Base-by-base conservation (phyloP, 2,113 vertebrate species). In the Dipodomys merriami region DNA sequence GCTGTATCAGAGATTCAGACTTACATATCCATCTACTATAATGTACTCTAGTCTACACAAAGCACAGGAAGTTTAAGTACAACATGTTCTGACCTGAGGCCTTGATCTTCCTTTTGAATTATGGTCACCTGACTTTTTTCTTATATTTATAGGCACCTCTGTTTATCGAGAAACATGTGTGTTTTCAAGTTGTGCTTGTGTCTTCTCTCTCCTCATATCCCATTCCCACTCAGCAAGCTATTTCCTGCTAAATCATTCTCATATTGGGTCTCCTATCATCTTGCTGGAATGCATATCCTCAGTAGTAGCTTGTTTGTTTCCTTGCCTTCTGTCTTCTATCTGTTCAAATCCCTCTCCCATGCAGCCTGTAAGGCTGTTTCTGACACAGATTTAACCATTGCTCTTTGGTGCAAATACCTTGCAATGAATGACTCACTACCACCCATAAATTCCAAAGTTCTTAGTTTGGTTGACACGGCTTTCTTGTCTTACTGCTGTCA, bases 371-470 rank as follows among this genome's bases (percentile, higher is more conserved):
- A 77, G 78, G 25, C 9, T 62, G 27, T 82, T 94, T 69, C 78
- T 90, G 73, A 86, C 39, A 20, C 8, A 67, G 73, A 91, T 46
- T 90, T 84, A 93, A 60, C 60, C 44, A 62, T 39, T 93, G 25
- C 29, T 79, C 11, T 77, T 35, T 5, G n/a, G 49, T 46, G 57
- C 71, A 95, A 92, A 93, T 83, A 53, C 49, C n/a, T 68, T 84
- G 68, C 33, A 39, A 10, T 83, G 94, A 96, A 12, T 83, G 94
- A 96, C 83, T 92, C 95, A 95, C 29, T 16, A 33, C 76, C 65
- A 95, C 57, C 27, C 79, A 46, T 27, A 78, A 81, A 91, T 95
- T 82, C 77, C 68, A 69, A 95, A 12, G 53, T 93, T 85, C 74
- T 78, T 77, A 83, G 22, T 84, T 94, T 71, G 83, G 76, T 69